A percentile compares a stretch with the other conserved stretches of the same genome.
These are phyloP conservation scores for Ascaphus truei DNA, from an alignment of 2,113 vertebrate genomes.

Conservation along the genomic window DNA sequence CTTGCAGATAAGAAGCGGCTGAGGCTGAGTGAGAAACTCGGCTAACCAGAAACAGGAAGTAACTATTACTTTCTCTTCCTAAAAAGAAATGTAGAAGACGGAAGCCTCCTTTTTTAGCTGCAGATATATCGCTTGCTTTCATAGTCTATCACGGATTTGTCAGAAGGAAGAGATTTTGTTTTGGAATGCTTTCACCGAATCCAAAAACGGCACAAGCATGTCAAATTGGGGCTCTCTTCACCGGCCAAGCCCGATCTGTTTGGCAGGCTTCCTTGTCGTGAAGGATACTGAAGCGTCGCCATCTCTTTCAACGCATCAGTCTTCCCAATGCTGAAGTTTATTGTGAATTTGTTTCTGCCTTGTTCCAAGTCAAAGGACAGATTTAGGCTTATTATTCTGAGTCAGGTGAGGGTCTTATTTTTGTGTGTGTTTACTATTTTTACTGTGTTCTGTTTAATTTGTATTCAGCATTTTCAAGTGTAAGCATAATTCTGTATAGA, in stretches of 20 bases:
- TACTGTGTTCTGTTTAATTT: too few relatives aligned
- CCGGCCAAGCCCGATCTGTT: background rate
- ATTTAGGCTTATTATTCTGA: slow-evolving; percentile 15
- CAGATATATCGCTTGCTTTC: background rate
- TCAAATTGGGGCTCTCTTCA: background rate
- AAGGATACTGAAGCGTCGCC: background rate
- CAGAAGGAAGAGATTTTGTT: too few relatives aligned
- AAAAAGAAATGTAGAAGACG: background rate
- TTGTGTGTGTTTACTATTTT: too few relatives aligned
- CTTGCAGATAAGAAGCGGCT: slow-evolving; percentile 15
- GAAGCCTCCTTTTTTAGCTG: background rate
- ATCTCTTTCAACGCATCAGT: background rate
- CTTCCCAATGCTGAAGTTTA: background rate
- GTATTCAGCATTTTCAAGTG: too few relatives aligned
- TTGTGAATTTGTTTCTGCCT: slow-evolving; percentile 1
- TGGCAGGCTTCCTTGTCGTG: background rate
- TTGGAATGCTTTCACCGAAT: background rate
- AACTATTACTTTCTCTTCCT: background rate
- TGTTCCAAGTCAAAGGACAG: slow-evolving; percentile 14
- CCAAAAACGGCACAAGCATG: too few relatives aligned
- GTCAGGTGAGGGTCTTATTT: slow-evolving; percentile 20
- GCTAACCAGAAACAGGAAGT: slow-evolving; percentile 2
- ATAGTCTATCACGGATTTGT: too few relatives aligned
- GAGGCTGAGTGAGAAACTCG: background rate
- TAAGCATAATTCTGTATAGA: too few relatives aligned